Evolutionary conservation across 1,140 invertebrate species (phyloP).

Genomic region (Pollicipes pollicipes): DNA sequence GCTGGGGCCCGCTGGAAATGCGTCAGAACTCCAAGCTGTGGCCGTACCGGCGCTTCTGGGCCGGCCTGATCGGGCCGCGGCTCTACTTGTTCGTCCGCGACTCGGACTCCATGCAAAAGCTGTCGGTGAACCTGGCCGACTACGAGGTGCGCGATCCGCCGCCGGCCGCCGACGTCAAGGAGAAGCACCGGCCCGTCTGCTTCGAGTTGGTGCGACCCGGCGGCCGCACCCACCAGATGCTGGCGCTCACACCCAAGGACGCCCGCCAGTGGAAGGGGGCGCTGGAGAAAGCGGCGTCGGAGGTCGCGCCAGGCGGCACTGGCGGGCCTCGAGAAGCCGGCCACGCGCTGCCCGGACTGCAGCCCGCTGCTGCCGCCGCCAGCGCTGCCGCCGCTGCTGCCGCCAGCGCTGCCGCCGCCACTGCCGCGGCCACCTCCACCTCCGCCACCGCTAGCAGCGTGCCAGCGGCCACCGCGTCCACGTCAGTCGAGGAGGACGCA

Average conservation of each 20-base stretch:
- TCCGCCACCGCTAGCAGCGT: too few relatives aligned
- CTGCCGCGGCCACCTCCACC: too few relatives aligned
- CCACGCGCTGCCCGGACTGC: not conserved
- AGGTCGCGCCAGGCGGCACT: too few relatives aligned
- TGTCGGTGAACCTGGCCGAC: not conserved
- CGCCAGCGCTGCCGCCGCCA: too few relatives aligned
- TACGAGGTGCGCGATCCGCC: not conserved
- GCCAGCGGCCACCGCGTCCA: too few relatives aligned
- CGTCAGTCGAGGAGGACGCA: not conserved
- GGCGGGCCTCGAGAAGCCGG: too few relatives aligned
- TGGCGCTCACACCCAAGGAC: not conserved
- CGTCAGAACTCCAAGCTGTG: not conserved
- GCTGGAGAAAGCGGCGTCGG: too few relatives aligned
- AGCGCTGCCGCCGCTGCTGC: not conserved
- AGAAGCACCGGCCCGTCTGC: not conserved
- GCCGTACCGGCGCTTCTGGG: not conserved
- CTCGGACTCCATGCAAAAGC: not conserved
- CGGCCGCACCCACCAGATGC: not conserved
- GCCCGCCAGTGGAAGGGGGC: not conserved
- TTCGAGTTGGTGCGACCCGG: not conserved
- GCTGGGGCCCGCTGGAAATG: not conserved
- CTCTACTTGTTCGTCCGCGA: not conserved
- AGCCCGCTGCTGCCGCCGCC: not conserved
- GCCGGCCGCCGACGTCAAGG: not conserved
- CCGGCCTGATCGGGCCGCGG: not conserved